These are phyloP conservation scores for Calephelis nemesis DNA, from an alignment of 1,140 invertebrate genomes.

Conservation along the genomic window DNA sequence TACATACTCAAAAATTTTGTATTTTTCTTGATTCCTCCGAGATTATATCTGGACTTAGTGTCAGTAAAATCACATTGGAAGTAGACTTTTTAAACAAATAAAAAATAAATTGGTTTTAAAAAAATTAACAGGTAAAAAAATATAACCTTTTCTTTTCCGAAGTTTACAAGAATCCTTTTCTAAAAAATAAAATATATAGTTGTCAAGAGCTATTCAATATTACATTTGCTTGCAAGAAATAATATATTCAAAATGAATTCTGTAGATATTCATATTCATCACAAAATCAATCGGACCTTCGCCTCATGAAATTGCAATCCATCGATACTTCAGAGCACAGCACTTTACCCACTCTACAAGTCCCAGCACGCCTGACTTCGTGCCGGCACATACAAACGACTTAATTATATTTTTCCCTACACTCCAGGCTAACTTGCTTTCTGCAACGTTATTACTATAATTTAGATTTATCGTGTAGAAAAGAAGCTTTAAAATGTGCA, in stretches of 20 bases:
- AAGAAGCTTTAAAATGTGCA: constrained; percentile 14
- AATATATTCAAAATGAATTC: constrained; percentile 2
- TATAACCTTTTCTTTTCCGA: not conserved
- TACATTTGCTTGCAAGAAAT: not conserved
- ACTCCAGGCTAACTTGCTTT: constrained; percentile 30
- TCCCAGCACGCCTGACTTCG: constrained; percentile 49
- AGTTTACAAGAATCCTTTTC: not conserved
- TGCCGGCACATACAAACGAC: constrained; percentile 64
- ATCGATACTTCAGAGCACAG: constrained; percentile 23
- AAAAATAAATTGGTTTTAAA: too few relatives aligned
- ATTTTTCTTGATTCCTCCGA: too few relatives aligned
- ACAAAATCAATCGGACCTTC: not conserved
- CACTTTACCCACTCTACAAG: constrained; percentile 38
- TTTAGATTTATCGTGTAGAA: constrained; percentile 21
- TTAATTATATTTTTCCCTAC: constrained; percentile 60
- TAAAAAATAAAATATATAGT: not conserved
- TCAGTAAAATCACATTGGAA: too few relatives aligned
- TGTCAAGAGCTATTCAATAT: not conserved
- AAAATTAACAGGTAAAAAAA: too few relatives aligned
- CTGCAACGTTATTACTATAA: constrained; percentile 35
- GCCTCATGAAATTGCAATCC: constrained; percentile 1
- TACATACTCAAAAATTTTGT: too few relatives aligned
- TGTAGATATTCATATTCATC: constrained; percentile 7
- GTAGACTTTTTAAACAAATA: too few relatives aligned
- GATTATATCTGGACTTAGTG: too few relatives aligned